phyloP scores from a whole-genome alignment of 2,888 invertebrate genomes.

The Drosophila siamana region DNA sequence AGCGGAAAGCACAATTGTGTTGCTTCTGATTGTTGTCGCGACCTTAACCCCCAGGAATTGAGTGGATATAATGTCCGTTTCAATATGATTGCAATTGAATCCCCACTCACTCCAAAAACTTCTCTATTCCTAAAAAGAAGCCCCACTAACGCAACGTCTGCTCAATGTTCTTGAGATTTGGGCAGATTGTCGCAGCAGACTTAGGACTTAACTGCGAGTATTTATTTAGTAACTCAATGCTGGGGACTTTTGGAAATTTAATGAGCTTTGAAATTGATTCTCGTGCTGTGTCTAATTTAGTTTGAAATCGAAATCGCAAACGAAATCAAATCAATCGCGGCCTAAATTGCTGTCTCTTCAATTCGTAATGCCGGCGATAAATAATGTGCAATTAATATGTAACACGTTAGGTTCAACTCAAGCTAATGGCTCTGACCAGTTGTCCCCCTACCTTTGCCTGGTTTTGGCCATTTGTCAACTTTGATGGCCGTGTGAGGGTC shows the following conservation, averaged over 20 bases:
- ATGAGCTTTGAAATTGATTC: slow-evolving; percentile 79
- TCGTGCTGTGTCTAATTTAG: slow-evolving; percentile 61
- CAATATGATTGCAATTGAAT: slow-evolving; percentile 36
- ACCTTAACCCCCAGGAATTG: slow-evolving; percentile 43
- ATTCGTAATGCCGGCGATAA: slow-evolving; percentile 61
- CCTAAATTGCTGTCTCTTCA: slow-evolving; percentile 46
- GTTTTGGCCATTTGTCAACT: slow-evolving; percentile 79
- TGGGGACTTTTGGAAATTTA: slow-evolving; percentile 39
- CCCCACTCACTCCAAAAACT: not conserved
- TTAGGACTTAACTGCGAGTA: slow-evolving; percentile 15
- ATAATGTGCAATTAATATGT: slow-evolving; percentile 81
- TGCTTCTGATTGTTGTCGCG: slow-evolving; percentile 60
- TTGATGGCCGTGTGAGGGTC: slow-evolving; percentile 73
- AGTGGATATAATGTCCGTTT: slow-evolving; percentile 6
- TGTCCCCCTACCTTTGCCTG: not conserved
- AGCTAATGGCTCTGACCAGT: slow-evolving; percentile 27
- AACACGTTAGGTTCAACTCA: slow-evolving; percentile 72
- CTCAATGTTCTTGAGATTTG: slow-evolving; percentile 24
- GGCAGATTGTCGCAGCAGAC: not conserved
- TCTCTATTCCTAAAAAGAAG: slow-evolving; percentile 8
- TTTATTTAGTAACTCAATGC: slow-evolving; percentile 18
- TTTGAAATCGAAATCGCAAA: slow-evolving; percentile 48
- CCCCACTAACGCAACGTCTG: slow-evolving; percentile 8
- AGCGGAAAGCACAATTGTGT: slow-evolving; percentile 33
- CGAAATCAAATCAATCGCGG: slow-evolving; percentile 35